Base-by-base conservation (phyloP, 1,140 invertebrate genomes). In the Drusus annulatus region DNA sequence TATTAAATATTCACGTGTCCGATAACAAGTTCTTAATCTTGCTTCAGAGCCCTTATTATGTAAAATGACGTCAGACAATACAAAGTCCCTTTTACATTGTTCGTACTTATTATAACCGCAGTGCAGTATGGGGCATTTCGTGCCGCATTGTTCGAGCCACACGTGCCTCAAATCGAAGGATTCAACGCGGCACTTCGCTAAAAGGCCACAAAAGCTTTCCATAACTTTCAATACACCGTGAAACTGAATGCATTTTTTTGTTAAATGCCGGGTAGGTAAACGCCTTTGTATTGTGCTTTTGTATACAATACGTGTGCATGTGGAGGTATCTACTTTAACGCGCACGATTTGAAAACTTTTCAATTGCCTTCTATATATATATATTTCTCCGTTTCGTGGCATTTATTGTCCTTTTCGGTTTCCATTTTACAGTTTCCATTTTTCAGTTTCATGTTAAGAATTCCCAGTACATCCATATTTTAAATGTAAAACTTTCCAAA, bases 101-200 rank as follows among this genome's bases (percentile, higher is more conserved):
- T 21, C 16, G 10, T 76, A 65, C 68, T 77, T 77, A 77, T 65
- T 52, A 77, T 65, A 63, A 77, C 76, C 62, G 76, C 76, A 77
- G 36, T 63, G 76, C 76, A 51, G 76, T 62, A 36, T 16, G 50
- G 45, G 62, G 16, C 45, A 50, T 65, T 45, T n/a, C 54, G 74
- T 36, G n/a, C 58, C 76, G 76, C 76, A 77, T 65, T 77, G 60
- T 62, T 50, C 25, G n/a, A 60, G 31, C 17, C 68, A 51, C 21
- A 58, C 50, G 4, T 52, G 13, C 50, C 25, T 8, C 52, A 21
- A 56, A 54, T 74, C 54, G 31, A 36, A 69, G 10, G 13, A 69
- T 51, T 69, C 6, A 69, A 69, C 23, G 60, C 23, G 15, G 15
- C 19, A 21, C 23, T 63, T 56, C 7, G 21, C n/a, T 56, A 56